phyloP scores from a whole-genome alignment of 2,113 vertebrate genomes.

The Forbesichthys papilliferus region DNA sequence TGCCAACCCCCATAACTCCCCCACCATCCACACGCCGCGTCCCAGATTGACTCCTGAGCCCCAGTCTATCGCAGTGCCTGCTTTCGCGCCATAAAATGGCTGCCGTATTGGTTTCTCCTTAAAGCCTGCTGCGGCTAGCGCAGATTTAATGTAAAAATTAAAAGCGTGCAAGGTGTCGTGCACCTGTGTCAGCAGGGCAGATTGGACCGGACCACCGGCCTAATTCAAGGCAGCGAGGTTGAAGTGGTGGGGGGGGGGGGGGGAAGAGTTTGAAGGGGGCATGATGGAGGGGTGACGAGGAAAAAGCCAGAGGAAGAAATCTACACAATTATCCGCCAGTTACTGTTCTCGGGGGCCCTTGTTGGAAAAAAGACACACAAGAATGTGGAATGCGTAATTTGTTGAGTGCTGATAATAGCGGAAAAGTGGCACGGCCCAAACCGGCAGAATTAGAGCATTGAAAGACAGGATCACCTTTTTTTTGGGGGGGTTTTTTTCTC shows the following conservation, averaged over 20 bases:
- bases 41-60: conserved; percentile 64
- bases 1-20: conserved; percentile 74
- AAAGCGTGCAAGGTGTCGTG: conserved; percentile 44
- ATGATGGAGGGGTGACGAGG: neutral
- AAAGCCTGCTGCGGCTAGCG: conserved; percentile 69
- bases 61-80: conserved; percentile 67
- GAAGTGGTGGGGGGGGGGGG: too few relatives aligned
- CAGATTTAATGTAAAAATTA: conserved; percentile 73
- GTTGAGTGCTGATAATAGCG: conserved; percentile 48
- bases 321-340: conserved; percentile 57
- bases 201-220: conserved; percentile 46
- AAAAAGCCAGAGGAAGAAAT: conserved; percentile 19
- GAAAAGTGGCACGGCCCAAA: conserved; percentile 35
- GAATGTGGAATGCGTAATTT: conserved; percentile 64
- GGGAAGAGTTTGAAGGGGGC: too few relatives aligned
- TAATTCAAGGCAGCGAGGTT: conserved; percentile 8
- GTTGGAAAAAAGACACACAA: conserved; percentile 35
- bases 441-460: conserved; percentile 53
- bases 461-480: conserved; percentile 54
- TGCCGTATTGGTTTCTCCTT: conserved; percentile 73
- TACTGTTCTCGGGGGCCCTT: conserved; percentile 48
- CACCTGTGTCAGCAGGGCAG: conserved; percentile 59
- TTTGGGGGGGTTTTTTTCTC: too few relatives aligned
- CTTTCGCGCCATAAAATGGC: conserved; percentile 74
- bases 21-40: conserved; percentile 61